Evolutionary conservation across 2,113 vertebrate species (phyloP).

Genomic region (Rutilus rutilus): DNA sequence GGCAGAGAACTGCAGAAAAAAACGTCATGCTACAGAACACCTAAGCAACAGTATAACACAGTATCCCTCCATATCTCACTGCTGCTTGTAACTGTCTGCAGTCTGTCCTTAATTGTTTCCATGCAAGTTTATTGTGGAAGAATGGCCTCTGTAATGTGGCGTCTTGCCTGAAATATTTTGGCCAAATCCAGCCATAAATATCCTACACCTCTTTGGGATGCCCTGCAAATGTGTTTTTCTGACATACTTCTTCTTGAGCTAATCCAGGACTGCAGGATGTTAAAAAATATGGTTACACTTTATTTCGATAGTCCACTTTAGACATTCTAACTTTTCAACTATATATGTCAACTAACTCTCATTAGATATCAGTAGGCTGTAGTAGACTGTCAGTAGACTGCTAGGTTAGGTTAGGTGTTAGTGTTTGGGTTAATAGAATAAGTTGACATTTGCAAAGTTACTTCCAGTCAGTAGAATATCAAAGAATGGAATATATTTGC

Average conservation of each 20-base stretch:
- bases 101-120: conserved; percentile 2
- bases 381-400: too few relatives aligned
- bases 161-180: conserved; percentile 10
- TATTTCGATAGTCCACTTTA: too few relatives aligned
- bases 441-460: too few relatives aligned
- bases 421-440: too few relatives aligned
- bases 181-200: background rate
- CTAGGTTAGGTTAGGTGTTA: too few relatives aligned
- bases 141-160: background rate
- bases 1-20: background rate
- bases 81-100: background rate
- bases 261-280: background rate
- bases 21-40: background rate
- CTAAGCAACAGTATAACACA: background rate
- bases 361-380: too few relatives aligned
- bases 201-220: background rate
- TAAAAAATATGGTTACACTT: background rate
- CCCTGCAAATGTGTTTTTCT: background rate
- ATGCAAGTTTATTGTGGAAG: background rate
- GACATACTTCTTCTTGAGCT: background rate
- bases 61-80: background rate
- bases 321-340: too few relatives aligned
- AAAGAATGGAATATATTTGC: background rate
- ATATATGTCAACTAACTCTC: too few relatives aligned
- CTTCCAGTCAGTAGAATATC: too few relatives aligned